Conservation (phyloP, 2,797 vertebrate species). For the Helicolenus hilgendorfi region DNA sequence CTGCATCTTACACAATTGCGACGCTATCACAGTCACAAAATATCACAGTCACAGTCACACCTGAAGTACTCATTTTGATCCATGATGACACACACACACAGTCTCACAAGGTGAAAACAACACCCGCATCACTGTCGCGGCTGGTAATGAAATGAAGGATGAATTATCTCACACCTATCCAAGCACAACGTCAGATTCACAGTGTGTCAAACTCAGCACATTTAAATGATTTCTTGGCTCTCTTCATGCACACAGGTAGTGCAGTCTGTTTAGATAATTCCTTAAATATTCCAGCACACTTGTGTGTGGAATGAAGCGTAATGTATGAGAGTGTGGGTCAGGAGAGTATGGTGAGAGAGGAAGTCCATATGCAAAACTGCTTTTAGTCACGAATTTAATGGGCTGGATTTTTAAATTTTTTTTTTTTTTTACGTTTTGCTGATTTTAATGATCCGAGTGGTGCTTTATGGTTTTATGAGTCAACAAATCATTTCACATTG, state of each 20-base stretch:
- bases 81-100: neutral
- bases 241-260: neutral
- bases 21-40: neutral
- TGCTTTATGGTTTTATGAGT: too few species aligned
- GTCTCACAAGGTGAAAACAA: neutral
- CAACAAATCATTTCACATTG: too few species aligned
- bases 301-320: neutral
- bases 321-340: neutral
- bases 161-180: neutral
- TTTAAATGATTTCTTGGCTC: constrained; percentile 24
- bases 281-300: neutral
- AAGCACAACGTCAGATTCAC: neutral
- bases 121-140: neutral
- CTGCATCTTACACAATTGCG: too few species aligned
- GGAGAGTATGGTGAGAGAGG: neutral
- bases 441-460: too few species aligned
- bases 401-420: neutral
- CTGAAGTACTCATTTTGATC: neutral
- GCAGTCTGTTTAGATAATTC: constrained; percentile 13
- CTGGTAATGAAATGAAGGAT: constrained; percentile 12
- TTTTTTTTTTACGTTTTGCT: neutral
- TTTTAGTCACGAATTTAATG: constrained; percentile 8
- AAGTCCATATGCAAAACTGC: neutral
- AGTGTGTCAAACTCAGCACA: constrained; percentile 2
- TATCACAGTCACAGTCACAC: neutral